Base-by-base conservation (phyloP, 1,140 invertebrate species). In the Bombus sibiricus region DNA sequence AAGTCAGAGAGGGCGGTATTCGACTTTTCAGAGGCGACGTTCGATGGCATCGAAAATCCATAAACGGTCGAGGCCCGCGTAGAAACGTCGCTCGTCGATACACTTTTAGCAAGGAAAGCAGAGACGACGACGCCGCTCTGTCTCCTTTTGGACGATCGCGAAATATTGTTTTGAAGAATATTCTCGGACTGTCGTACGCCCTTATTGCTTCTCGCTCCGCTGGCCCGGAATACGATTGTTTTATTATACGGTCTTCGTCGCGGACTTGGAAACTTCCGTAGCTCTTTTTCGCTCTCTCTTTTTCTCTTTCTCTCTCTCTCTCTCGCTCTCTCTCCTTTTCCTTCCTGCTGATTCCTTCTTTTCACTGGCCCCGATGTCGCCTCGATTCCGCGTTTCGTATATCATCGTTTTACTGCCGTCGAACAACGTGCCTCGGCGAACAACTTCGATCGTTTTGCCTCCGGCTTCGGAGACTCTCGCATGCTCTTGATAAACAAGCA, bases 111-210 rank as follows among this genome's bases (percentile, higher is more conserved):
- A 15, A 39, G 37, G 22, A 32, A 2, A 68, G 81, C 32, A 43
- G 81, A 64, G 74, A 37, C 74, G 72, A 64, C 72, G 74, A 9
- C 74, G 68, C 73, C 81, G 71, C 47, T 53, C 69, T 66, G 37
- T 64, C 64, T 69, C 72, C 75, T 73, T 32, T 62, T 28, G 83
- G 83, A 88, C 89, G 78, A 3, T 74, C 80, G 81, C 89, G 81
- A 90, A 90, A 90, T 90, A 90, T 90, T 90, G 89, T 90, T 90
- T 90, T 86, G 90, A 91, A 85, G 87, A 89, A 91, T 91, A 89
- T 78, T 85, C 86, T 88, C 75, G 89, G 88, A 90, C 89, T 81
- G 78, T 89, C 81, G 69, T 64, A 82, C 86, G 76, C 86, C 83
- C 89, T 90, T 90, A 90, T 90, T 90, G 89, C 89, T 89, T 91